Evolutionary conservation across 2,888 invertebrate species (phyloP).

Genomic region (Cosmia trapezina): DNA sequence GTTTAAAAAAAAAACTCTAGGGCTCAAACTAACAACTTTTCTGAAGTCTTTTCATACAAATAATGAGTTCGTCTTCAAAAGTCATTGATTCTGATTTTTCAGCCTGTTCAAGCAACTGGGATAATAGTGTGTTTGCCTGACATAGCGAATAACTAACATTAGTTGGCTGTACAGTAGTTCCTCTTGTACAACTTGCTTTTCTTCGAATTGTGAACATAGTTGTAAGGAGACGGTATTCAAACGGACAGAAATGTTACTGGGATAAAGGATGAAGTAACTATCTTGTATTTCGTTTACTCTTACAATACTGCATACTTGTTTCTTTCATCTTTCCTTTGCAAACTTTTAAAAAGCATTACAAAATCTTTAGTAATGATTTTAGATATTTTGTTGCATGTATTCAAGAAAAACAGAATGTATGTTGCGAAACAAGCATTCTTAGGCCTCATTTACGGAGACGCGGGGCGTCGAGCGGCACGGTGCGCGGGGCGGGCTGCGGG

Average conservation of each 20-base stretch:
- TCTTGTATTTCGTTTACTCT: slow-evolving; percentile 16
- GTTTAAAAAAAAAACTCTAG: slow-evolving; percentile 19
- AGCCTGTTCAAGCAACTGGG: background rate
- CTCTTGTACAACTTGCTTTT: slow-evolving; percentile 1
- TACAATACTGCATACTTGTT: background rate
- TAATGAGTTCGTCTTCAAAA: slow-evolving; percentile 25
- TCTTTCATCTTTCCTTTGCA: background rate
- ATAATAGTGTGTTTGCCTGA: background rate
- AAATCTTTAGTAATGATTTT: background rate
- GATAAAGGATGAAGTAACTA: background rate
- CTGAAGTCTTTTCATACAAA: slow-evolving; percentile 8
- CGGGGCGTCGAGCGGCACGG: too few species aligned
- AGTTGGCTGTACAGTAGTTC: slow-evolving; percentile 2
- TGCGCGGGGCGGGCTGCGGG: too few species aligned
- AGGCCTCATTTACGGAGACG: too few species aligned
- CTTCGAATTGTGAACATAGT: background rate
- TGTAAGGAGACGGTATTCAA: background rate
- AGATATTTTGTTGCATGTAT: background rate
- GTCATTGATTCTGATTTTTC: slow-evolving; percentile 29
- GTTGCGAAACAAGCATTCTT: background rate
- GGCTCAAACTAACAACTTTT: slow-evolving; percentile 11
- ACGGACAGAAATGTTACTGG: background rate
- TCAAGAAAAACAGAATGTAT: background rate
- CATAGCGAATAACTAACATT: slow-evolving; percentile 4
- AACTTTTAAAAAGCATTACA: slow-evolving; percentile 14